Percentiles rank a stretch among this genome's conserved stretches.
phyloP scores from a whole-genome alignment of 1,140 invertebrate genomes.

The Steinernema feltiae region DNA sequence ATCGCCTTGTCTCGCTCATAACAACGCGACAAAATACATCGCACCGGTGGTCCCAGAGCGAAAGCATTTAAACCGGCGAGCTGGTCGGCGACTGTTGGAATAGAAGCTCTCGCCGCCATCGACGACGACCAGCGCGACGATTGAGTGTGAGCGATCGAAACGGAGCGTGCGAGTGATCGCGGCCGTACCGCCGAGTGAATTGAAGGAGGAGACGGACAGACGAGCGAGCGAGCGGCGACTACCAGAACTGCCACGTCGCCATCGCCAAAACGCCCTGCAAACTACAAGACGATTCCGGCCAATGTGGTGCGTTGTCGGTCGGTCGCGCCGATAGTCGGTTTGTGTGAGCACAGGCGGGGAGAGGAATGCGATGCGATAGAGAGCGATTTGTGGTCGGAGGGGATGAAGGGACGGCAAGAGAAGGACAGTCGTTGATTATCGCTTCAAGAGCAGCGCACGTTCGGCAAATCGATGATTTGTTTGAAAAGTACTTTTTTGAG shows the following conservation, averaged over 20 bases:
- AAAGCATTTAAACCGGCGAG: background rate
- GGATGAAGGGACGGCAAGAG: background rate
- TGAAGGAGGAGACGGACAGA: too few species aligned
- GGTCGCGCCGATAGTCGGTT: background rate
- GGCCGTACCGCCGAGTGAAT: too few species aligned
- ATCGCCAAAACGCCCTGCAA: background rate
- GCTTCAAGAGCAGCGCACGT: too few species aligned
- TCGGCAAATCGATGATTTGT: too few species aligned
- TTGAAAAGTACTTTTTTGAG: too few species aligned
- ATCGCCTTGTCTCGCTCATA: background rate
- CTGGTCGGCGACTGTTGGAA: background rate
- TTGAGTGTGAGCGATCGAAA: background rate
- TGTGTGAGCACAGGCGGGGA: background rate
- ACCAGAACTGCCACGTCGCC: background rate
- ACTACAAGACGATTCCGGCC: background rate
- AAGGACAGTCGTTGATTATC: too few species aligned
- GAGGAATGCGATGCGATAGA: background rate
- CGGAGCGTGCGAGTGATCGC: too few species aligned
- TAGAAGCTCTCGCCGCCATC: background rate
- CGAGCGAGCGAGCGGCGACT: too few species aligned
- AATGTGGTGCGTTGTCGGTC: background rate
- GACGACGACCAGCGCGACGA: background rate
- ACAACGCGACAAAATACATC: background rate
- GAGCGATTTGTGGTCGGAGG: background rate
- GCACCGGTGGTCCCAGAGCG: background rate